Base-by-base conservation (phyloP, 2,888 invertebrate genomes). In the Agrotis clavis region DNA sequence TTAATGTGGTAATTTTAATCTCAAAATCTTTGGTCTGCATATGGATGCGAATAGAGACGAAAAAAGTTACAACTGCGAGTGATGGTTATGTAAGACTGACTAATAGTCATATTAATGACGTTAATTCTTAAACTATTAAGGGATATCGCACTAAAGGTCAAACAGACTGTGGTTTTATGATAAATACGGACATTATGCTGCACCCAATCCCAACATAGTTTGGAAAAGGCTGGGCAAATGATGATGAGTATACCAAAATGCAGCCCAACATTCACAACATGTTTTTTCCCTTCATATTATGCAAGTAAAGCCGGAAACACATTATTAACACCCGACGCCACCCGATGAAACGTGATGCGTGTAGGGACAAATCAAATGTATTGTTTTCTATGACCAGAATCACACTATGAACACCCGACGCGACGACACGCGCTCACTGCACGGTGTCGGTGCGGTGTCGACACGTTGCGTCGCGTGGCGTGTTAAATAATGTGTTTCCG, bases 11-110 rank as follows among this genome's bases (percentile, higher is more conserved):
- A 16, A 16, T 50, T 7, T 53, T 25, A 14, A 45, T 19, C 16
- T 51, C 25, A 7, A 68, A 66, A 25, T 66, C 67, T 2, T 45
- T 51, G 19, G 19, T 41, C 9, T 41, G n/a, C n/a, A 45, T 66
- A 66, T 11, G 5, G 14, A 25, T 69, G 0, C 59, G 70, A 13
- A 71, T 71, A 19, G 70, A 71, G 41, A 50, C 45, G 57, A 57
- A 57, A 35, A 57, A 50, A 51, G 50, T 19, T n/a, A 67, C 45
- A 4, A 11, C 35, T 67, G 68, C 9, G 13, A 67, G 30, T 47
- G 30, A 54, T 18, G 35, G 19, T 16, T 47, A 16, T 2, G 67
- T 68, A 66, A 65, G 66, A 47, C 2, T 14, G 21, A 21, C 14
- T 53, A 21, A 14, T 35, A 35, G 7, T 35, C 18, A 18, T n/a